Evolutionary conservation across 2,113 vertebrate genomes (phyloP), one percentile per base, ranked within the genome.

Genomic region (Saguinus midas): DNA sequence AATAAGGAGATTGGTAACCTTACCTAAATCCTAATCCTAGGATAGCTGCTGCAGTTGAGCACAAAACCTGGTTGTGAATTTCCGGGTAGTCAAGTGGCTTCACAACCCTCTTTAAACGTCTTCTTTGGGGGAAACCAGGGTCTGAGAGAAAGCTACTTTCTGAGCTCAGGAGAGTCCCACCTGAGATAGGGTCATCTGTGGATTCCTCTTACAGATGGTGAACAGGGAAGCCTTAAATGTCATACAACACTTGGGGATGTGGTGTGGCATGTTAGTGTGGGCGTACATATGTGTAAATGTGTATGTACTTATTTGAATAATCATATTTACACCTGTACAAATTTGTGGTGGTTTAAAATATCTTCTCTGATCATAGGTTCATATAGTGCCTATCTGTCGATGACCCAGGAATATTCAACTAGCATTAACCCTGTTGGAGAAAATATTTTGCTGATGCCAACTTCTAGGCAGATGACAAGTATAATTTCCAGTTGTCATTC

Each of bases 401-500:
- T 27, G 27, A 64, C 58, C 72, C 20, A 18, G 66, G 35, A 96
- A 72, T 91, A 96, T 57, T 87, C 66, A 86, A 86, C 66, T 48
- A 89, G 79, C 61, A 75, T 94, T 94, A 93, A 82, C 70, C 73
- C 70, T 91, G 55, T 37, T 57, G 70, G 21, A 96, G 70, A 79
- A 91, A 58, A 94, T 78, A 40, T 73, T 93, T 96, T 88, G 45
- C 86, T 76, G 68, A 83, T 75, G 48, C 45, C 61, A 48, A 21
- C 79, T 94, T 95, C 73, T 66, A 80, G 93, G 70, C 23, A 32
- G 52, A 80, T 87, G 96, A 80, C 95, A 76, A 81, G 35, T 58
- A 48, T 35, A 40, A 94, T 23, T 70, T 95, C 83, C 68, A 70
- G 95, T 87, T 92, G 91, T 87, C 95, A 91, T 52, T 95, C 61